Conservation (phyloP, 1,140 invertebrate species). For the Phocides pigmalion region DNA sequence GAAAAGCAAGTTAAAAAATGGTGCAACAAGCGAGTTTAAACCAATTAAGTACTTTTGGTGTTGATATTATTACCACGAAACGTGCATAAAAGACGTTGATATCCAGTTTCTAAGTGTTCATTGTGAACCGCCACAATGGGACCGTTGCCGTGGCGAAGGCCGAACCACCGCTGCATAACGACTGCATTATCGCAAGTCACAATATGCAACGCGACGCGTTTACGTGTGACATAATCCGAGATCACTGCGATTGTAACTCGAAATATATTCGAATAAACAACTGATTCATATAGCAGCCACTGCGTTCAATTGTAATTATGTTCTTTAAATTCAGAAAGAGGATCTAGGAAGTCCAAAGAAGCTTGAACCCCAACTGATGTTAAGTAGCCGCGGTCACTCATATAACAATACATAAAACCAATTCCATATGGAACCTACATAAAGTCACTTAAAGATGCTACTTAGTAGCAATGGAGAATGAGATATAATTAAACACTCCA, state of each 20-base stretch:
- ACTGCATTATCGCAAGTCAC: slow-evolving; percentile 62
- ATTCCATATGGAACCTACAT: too few species aligned
- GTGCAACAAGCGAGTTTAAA: slow-evolving; percentile 21
- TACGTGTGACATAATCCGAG: slow-evolving; percentile 36
- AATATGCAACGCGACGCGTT: slow-evolving; percentile 46
- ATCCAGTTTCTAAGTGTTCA: slow-evolving; percentile 78
- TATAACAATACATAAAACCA: too few species aligned
- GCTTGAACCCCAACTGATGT: too few species aligned
- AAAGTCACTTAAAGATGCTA: too few species aligned
- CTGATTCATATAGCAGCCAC: not conserved
- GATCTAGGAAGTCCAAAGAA: too few species aligned
- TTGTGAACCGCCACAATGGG: slow-evolving; percentile 73
- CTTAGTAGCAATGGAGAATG: too few species aligned
- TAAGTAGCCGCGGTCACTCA: too few species aligned
- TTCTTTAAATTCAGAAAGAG: too few species aligned
- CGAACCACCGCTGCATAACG: slow-evolving; percentile 72
- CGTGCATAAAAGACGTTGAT: slow-evolving; percentile 64
- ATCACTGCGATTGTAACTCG: slow-evolving; percentile 11
- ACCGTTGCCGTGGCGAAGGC: slow-evolving; percentile 78
- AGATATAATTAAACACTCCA: too few species aligned
- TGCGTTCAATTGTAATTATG: too few species aligned
- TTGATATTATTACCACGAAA: slow-evolving; percentile 61
- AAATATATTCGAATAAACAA: not conserved
- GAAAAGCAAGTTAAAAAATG: not conserved
- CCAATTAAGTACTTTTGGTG: slow-evolving; percentile 54